These are phyloP conservation scores for Neodon shergylaensis DNA, from an alignment of 2,113 vertebrate species.

Conservation along the genomic window DNA sequence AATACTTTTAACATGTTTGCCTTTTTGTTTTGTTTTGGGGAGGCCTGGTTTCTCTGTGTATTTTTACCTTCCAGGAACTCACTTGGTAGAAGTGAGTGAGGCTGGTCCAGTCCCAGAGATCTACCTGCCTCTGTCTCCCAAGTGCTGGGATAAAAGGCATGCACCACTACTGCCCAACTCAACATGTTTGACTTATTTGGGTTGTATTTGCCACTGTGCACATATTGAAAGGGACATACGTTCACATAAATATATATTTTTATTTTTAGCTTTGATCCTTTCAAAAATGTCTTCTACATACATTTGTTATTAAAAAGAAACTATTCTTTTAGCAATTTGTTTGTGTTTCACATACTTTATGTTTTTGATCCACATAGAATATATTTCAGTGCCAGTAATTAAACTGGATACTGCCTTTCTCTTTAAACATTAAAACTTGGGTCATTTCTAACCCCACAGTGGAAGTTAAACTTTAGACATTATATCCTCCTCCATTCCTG, in stretches of 20 bases:
- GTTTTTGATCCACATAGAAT: background rate
- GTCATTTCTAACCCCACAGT: background rate
- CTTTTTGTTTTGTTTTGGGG: background rate
- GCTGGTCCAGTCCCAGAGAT: no score
- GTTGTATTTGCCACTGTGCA: background rate
- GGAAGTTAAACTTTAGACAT: background rate
- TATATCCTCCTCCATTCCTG: background rate
- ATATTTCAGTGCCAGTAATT: background rate
- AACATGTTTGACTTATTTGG: background rate
- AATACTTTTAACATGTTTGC: background rate
- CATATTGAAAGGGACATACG: background rate
- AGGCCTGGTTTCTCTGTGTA: no score
- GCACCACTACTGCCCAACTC: no score
- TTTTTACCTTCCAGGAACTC: no score
- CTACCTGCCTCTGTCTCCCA: no score
- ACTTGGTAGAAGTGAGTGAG: no score
- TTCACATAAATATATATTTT: background rate
- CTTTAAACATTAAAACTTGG: background rate
- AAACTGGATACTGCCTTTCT: background rate
- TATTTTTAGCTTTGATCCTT: background rate
- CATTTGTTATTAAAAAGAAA: background rate
- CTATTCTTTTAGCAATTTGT: background rate
- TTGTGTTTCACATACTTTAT: background rate
- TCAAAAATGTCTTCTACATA: background rate
- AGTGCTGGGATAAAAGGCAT: no score